phyloP scores from a whole-genome alignment of 1,140 invertebrate genomes.

The Tachypleus tridentatus region DNA sequence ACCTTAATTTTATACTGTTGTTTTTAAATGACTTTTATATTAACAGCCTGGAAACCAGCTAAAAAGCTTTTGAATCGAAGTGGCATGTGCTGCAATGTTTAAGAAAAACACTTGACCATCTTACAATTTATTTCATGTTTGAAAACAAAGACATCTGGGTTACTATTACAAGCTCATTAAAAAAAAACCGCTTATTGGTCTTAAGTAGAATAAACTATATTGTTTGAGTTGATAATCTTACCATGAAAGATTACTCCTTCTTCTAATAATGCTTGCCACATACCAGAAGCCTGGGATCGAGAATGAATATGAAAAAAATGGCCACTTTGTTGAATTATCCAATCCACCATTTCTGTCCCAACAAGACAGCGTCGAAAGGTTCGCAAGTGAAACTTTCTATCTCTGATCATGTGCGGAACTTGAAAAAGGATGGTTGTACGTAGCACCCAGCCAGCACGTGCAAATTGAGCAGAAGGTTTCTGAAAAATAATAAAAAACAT shows the following conservation, averaged over 20 bases:
- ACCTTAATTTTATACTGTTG: too few relatives aligned
- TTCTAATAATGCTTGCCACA: conserved; percentile 75
- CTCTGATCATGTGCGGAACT: conserved; percentile 48
- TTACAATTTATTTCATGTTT: too few relatives aligned
- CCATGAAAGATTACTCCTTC: conserved; percentile 65
- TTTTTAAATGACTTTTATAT: too few relatives aligned
- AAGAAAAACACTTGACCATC: too few relatives aligned
- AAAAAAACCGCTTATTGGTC: too few relatives aligned
- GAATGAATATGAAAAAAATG: conserved; percentile 37
- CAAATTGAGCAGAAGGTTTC: conserved; percentile 48
- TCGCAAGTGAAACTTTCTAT: conserved; percentile 39
- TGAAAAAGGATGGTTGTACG: conserved; percentile 52
- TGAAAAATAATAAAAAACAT: too few relatives aligned
- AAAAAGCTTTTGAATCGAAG: too few relatives aligned
- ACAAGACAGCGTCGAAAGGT: conserved; percentile 40
- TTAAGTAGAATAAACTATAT: neutral
- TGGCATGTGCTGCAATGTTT: too few relatives aligned
- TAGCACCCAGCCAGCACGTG: conserved; percentile 53
- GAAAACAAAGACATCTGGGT: too few relatives aligned
- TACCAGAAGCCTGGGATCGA: conserved; percentile 58
- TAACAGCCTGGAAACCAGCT: too few relatives aligned
- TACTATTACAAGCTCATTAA: neutral
- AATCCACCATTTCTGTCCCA: conserved; percentile 61
- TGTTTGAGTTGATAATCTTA: conserved; percentile 31
- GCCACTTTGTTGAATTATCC: conserved; percentile 47